phyloP scores from a whole-genome alignment of 2,113 vertebrate species.

The Dasypus novemcinctus region DNA sequence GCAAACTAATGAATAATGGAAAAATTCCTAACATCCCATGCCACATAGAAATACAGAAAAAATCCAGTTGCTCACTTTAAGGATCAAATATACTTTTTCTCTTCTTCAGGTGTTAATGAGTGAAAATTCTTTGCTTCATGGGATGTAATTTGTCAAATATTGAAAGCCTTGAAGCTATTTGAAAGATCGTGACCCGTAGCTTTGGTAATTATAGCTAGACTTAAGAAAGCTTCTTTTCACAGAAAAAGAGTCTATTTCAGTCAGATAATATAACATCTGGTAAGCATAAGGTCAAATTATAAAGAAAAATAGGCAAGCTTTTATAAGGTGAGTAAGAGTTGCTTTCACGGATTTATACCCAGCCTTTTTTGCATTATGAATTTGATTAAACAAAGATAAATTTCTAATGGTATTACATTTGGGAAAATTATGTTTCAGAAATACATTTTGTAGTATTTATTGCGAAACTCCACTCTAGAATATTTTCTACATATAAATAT shows the following conservation, averaged over 20 bases:
- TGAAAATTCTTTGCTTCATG: not conserved
- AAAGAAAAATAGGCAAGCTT: not conserved
- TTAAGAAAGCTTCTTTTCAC: not conserved
- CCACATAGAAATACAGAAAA: not conserved
- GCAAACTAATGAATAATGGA: not conserved
- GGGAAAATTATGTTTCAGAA: not conserved
- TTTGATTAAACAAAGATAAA: not conserved
- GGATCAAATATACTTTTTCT: not conserved
- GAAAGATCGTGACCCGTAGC: not conserved
- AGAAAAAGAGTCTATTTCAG: slow-evolving; percentile 2
- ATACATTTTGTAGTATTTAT: not conserved
- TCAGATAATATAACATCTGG: not conserved
- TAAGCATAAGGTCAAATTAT: not conserved
- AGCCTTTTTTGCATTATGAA: not conserved
- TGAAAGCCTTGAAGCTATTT: slow-evolving; percentile 4
- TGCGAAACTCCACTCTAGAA: not conserved
- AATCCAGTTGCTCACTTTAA: not conserved
- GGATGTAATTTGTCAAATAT: not conserved
- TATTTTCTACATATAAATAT: not conserved
- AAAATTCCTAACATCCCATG: not conserved
- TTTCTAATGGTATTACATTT: not conserved
- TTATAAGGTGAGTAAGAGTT: not conserved
- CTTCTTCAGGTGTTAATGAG: not conserved
- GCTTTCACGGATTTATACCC: not conserved
- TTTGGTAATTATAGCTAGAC: not conserved